Base-by-base conservation (phyloP, 35 echinoderm and acorn worm genomes). In the Acanthaster planci region DNA sequence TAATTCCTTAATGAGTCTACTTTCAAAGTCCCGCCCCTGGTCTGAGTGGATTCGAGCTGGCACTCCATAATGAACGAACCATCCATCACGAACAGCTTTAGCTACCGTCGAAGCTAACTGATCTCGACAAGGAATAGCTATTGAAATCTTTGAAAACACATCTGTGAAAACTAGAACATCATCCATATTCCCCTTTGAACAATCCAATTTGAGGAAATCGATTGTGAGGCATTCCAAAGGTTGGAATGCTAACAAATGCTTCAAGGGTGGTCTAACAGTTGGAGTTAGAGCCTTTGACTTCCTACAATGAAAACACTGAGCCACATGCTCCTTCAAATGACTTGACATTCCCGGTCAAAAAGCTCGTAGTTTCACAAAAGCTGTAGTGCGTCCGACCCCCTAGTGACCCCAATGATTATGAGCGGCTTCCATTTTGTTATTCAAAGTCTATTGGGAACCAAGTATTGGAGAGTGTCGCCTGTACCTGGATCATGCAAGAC, bases 1-100 rank as follows among this genome's bases (percentile, higher is more conserved):
- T 0, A 86, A 60, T 0, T 52, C 30, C 27, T 68, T 7, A 23
- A 92, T 81, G 1, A 92, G 23, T 47, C 27, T 37, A 31, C 44
- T 39, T n/a, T 92, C 90, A 83, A 92, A 92, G 8, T 94, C 78
- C 18, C 87, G 55, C 34, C 82, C 87, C 77, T 94, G 92, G 64
- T 94, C 92, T 7, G 87, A 86, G 37, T 94, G 92, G 17, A 94
- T 50, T 60, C 92, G 29, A 5, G 82, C 55, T 9, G 87, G 92
- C 2, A 86, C 67, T 27, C 87, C 92, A 94, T 76, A 93, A 14
- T 84, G 51, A 36, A 39, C 34, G 37, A 93, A 88, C 85, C 85
- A 93, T 51, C 88, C 80, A 21, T 72, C 76, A 10, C 82, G 30
- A 30, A 93, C 60, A 27, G 47, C 51, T 44, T 58, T 83, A 4